Base-by-base conservation (phyloP, 2,113 vertebrate genomes). In the Canis aureus region DNA sequence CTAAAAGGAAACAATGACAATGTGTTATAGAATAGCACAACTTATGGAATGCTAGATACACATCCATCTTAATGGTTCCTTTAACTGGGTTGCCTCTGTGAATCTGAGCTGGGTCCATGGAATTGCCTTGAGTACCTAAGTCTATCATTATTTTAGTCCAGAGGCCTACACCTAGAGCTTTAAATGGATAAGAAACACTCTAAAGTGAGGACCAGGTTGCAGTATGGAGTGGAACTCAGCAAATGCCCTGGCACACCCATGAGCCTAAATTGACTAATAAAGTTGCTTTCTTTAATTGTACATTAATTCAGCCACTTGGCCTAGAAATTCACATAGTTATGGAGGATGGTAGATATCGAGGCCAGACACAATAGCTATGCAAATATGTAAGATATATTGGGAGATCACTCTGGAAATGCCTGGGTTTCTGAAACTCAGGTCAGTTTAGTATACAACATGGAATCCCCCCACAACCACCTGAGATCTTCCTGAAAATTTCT, bases 1-100 rank as follows among this genome's bases (percentile, higher is more conserved):
- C 25, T 27, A 97, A 89, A 97, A 94, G 62, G n/a, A 82, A 94
- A 17, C 32, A 67, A 78, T 10, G 27, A 69, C 11, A 67, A 38
- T 82, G 16, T 84, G 71, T 51, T 82, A 80, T 0, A 2, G 71
- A 32, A 49, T 13, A 81, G 73, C 59, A 87, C 73, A 81, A 69
- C n/a, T 82, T 69, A 57, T 13, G n/a, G 27, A 35, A 53, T 94
- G 38, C 27, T 71, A 93, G 53, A 83, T 82, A 86, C 43, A 81
- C 2, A 82, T 13, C 17, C n/a, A 78, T 38, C 53, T 71, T 43
- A 69, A n/a, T 76, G 29, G 3, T 53, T 91, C 81, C 29, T 92
- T 69, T 91, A 43, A 71, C 12, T 59, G 23, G 27, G 62, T 71
- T 89, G 35, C 35, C 51, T 82, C 55, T 95, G 38, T 67, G 49